Conservation (phyloP, 2,113 vertebrate genomes). For the Dendropsophus ebraccatus region DNA sequence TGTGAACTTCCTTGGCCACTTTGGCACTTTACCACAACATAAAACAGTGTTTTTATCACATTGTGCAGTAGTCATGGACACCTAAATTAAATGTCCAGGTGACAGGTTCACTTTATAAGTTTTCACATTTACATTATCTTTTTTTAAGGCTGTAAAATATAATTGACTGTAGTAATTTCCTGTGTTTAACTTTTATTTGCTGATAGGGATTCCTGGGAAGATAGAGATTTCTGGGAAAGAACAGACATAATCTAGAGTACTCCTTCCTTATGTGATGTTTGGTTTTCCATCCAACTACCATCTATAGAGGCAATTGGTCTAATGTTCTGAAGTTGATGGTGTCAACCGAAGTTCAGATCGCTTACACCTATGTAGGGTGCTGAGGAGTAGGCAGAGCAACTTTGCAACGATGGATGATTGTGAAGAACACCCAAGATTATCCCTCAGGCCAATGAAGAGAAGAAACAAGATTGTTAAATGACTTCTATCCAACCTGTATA, state of each 20-base stretch:
- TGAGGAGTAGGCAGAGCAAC: neutral
- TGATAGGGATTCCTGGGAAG: neutral
- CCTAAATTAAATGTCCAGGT: too few species aligned
- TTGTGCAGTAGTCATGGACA: too few species aligned
- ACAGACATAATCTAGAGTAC: neutral
- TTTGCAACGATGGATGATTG: constrained; percentile 20
- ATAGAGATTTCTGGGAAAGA: neutral
- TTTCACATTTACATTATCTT: neutral
- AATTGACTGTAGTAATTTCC: neutral
- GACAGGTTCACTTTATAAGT: too few species aligned
- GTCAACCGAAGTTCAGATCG: constrained; percentile 42
- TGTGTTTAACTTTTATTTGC: neutral
- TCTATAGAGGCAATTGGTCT: neutral
- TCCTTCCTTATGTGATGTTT: neutral
- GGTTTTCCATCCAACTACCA: neutral
- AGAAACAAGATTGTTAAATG: constrained; percentile 38
- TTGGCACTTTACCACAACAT: too few species aligned
- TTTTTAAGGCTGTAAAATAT: neutral
- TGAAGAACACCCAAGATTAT: constrained; percentile 45
- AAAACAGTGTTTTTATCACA: too few species aligned
- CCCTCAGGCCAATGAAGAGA: constrained; percentile 46
- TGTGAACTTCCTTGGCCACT: too few species aligned
- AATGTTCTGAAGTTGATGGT: constrained; percentile 19
- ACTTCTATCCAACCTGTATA: constrained; percentile 51
- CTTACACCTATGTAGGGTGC: constrained; percentile 45